Conservation (phyloP, 2,888 invertebrate species). For the Stenotaenia linearis region DNA sequence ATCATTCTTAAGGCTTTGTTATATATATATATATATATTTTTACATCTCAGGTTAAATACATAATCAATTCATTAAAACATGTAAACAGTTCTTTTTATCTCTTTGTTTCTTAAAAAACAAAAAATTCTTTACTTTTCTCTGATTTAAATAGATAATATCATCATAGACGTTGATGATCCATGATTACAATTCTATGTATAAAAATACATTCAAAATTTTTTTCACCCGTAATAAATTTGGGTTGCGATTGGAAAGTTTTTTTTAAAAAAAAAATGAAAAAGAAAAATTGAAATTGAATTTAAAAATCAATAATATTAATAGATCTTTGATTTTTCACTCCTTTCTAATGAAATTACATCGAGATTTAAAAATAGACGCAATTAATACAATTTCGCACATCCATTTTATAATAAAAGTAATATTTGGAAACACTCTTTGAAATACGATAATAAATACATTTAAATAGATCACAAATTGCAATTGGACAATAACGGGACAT, state of each 20-base stretch:
- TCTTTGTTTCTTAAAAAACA: neutral
- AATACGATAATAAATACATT: slow-evolving; percentile 35
- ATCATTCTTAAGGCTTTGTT: neutral
- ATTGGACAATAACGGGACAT: slow-evolving; percentile 2
- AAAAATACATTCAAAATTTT: neutral
- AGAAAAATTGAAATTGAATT: neutral
- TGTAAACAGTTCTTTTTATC: neutral
- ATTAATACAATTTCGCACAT: slow-evolving; percentile 31
- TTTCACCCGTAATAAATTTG: neutral
- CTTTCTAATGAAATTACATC: slow-evolving; percentile 24
- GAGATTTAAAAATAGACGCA: neutral
- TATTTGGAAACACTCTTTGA: slow-evolving; percentile 34
- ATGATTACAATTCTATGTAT: neutral
- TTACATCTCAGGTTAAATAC: neutral
- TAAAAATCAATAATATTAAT: neutral
- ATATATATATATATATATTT: neutral
- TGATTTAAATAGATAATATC: neutral
- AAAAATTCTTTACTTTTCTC: neutral
- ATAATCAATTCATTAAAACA: neutral
- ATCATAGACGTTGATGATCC: neutral
- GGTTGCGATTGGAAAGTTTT: neutral
- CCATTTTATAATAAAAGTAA: slow-evolving; percentile 34
- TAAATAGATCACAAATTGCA: slow-evolving; percentile 27
- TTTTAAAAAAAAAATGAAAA: neutral
- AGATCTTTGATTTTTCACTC: slow-evolving; percentile 13